Base-by-base conservation (phyloP, 2,888 invertebrate genomes). In the Drosophila anomalata region DNA sequence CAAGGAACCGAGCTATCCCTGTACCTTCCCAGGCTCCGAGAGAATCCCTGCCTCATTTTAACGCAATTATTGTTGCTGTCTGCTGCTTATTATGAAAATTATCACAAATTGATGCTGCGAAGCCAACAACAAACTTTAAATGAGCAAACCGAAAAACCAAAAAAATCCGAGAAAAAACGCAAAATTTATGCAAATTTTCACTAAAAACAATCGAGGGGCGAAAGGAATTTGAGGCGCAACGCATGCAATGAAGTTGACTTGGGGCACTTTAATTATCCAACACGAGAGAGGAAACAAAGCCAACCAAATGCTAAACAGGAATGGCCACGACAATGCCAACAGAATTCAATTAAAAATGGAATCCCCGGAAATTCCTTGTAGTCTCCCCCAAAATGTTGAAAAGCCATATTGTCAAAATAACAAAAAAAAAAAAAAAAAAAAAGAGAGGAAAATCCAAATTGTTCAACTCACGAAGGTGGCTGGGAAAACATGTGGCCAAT, bases 341-440 rank as follows among this genome's bases (percentile, higher is more conserved):
- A 68, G 79, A 87, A 87, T 83, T 83, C 88, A 83, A 83, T 83
- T 83, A 83, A 87, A 58, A 83, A 79, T 74, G 68, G 79, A 82
- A 83, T 86, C 82, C 87, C 87, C 69, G 83, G 77, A 85, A 82
- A 82, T 83, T 83, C 88, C 83, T 73, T 83, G 88, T 83, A 77
- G 86, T 82, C 86, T 77, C 79, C 73, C 33, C 33, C 66, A 69
- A 76, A 62, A 70, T 56, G 73, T 63, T 41, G 73, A 73, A 74
- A 73, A 73, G 74, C 68, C 73, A 71, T 63, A 73, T 73, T 71
- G 70, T 71, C 73, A 66, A 73, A 66, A 73, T 48, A 41, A 20
- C 29, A 29, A 46, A 29, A 42, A 26, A 14, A n/a, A n/a, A 66
- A 73, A 66, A 73, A 41, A 41, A 20, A 9, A 29, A 46, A 29